Evolutionary conservation across 53 echinoderm and acorn worm genomes (phyloP), one percentile per base, ranked within the genome.

Genomic region (Astropecten irregularis): DNA sequence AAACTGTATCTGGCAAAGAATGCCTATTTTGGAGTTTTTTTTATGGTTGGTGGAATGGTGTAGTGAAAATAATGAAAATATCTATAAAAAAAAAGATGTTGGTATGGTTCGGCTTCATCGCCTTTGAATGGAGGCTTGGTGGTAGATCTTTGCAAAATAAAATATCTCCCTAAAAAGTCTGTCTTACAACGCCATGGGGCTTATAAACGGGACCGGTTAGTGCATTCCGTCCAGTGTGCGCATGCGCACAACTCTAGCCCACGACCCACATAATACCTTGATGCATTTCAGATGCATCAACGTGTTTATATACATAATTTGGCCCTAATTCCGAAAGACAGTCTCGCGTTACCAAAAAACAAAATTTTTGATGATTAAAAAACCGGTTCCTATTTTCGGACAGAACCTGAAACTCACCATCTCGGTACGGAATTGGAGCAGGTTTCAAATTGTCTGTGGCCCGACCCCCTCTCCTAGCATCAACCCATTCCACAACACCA

Each of bases 111-210:
- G 20, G 58, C 74, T 57, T 53, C 74, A 56, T 57, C 74, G 57
- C 57, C 74, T 56, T 23, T 38, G 52, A 74, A 58, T 56, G 47
- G 39, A 39, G 54, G 40, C 9, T 40, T 0, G n/a, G n/a, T n/a
- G 74, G 54, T 74, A n/a, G n/a, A 57, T 74, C 74, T 73, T 54
- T 74, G 74, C n/a, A 74, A 74, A 56, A 74, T 58, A 74, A 74
- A n/a, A n/a, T n/a, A n/a, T n/a, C n/a, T n/a, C n/a, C 74, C 58
- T 74, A 56, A 26, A 38, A 38, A 74, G 30, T 42, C 36, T 56
- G 38, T 40, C 74, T 10, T 25, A n/a, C 56, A 27, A 23, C 2
- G 56, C 74, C 74, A 33, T 57, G 6, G 74, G 74, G 26, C n/a
- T n/a, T n/a, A n/a, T 40, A 56, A 6, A 34, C 23, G 26, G 36